phyloP scores from a whole-genome alignment of 2,797 vertebrate species.

The Ctenochaetus hawaiiensis region DNA sequence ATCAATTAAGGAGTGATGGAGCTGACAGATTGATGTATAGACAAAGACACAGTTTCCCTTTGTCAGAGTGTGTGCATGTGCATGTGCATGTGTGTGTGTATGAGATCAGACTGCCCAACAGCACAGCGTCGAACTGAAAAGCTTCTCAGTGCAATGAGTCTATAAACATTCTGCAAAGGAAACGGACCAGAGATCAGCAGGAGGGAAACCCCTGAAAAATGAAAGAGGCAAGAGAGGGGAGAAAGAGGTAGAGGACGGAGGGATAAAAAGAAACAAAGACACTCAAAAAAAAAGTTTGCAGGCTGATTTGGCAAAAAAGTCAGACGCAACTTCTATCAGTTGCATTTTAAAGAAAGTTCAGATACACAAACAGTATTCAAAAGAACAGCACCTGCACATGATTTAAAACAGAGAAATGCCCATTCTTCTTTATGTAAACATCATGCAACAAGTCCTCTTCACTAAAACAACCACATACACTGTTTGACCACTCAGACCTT shows the following conservation, averaged over 20 bases:
- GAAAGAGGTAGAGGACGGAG: neutral
- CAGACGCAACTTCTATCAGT: neutral
- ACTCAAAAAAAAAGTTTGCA: conserved; percentile 12
- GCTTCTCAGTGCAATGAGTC: conserved; percentile 26
- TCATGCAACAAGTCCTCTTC: no score
- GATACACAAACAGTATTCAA: no score
- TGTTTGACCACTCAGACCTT: no score
- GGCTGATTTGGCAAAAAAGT: neutral
- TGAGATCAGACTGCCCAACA: neutral
- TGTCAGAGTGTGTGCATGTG: neutral
- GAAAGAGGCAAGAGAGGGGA: neutral
- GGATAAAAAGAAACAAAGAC: neutral
- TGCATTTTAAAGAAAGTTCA: neutral
- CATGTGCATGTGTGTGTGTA: neutral
- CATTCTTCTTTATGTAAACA: no score
- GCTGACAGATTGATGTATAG: conserved; percentile 21
- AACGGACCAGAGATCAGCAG: conserved; percentile 14
- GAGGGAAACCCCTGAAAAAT: conserved; percentile 15
- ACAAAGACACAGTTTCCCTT: neutral
- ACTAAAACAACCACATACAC: no score
- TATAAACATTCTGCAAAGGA: conserved; percentile 14
- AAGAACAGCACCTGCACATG: no score
- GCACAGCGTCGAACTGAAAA: conserved; percentile 19
- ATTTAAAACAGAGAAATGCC: no score
- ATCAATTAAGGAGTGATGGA: conserved; percentile 55